Evolutionary conservation across 2,888 invertebrate genomes (phyloP), one percentile per base, ranked within the genome.

Genomic region (Heteromyza rotundicornis): DNA sequence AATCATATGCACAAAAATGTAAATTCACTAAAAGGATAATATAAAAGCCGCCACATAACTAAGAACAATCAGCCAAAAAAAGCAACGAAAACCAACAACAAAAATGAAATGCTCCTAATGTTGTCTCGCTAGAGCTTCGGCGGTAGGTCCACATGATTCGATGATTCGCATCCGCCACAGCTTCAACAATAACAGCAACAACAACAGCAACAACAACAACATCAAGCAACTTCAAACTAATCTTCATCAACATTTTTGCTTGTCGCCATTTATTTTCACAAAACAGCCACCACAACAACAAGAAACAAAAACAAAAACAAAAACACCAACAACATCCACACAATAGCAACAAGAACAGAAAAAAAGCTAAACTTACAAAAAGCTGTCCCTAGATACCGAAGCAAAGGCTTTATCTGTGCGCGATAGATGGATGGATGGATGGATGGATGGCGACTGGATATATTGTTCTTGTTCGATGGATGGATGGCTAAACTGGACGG

Each of bases 371-470:
- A n/a, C n/a, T n/a, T n/a, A n/a, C n/a, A n/a, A 55, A 35, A 3
- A 52, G 16, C 73, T 76, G 70, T 74, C 73, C 75, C 73, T 68
- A 70, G 69, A 67, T 69, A 64, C 68, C 66, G n/a, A n/a, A n/a
- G 40, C 61, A 35, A 36, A 61, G 56, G 54, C 57, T 76, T 74
- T 74, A 74, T 74, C 76, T 76, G 67, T 74, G 67, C 66, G 69
- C 76, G 71, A 74, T 71, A 76, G 76, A 76, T 76, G 72, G 74
- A 75, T 74, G 71, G 75, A 73, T 75, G 72, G 74, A 75, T 75
- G 71, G 75, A 75, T 75, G 27, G 44, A 22, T 49, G 57, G 23
- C 40, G 36, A 22, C 54, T 36, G 17, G 35, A n/a, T 19, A 35
- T 32, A 27, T 19, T 36, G 36, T 16, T 36, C 35, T 50, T 52